phyloP scores from a whole-genome alignment of 2,113 vertebrate genomes.

The Salvelinus namaycush region DNA sequence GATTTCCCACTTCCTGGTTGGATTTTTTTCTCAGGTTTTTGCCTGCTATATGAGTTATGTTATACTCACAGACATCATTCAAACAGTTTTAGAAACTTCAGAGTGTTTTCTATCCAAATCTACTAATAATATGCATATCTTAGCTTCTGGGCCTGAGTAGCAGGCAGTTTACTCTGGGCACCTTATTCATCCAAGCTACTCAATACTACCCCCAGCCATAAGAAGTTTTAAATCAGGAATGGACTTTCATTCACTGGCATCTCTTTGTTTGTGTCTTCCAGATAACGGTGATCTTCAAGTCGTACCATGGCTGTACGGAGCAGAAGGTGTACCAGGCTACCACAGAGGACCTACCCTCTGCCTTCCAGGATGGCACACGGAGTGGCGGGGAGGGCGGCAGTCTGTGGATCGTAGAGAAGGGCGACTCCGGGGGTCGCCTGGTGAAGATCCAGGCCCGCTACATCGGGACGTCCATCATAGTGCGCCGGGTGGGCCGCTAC shows the following conservation, averaged over 20 bases:
- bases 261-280: conserved; percentile 35
- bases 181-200: too few species aligned
- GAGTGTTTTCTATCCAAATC: too few species aligned
- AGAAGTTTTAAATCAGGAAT: too few species aligned
- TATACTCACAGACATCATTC: too few species aligned
- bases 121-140: too few species aligned
- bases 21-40: too few species aligned
- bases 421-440: conserved; percentile 62
- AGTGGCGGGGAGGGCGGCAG: conserved; percentile 73
- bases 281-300: conserved; percentile 84
- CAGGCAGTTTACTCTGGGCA: too few species aligned
- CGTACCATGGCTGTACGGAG: conserved; percentile 77
- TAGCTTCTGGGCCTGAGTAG: too few species aligned
- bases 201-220: too few species aligned
- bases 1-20: too few species aligned
- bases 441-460: conserved; percentile 80
- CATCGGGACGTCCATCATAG: conserved; percentile 79
- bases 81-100: too few species aligned
- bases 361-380: conserved; percentile 80
- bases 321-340: conserved; percentile 85
- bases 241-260: not conserved
- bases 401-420: conserved; percentile 71
- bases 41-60: too few species aligned
- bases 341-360: conserved; percentile 77
- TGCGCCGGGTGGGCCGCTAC: conserved; percentile 80